phyloP scores from a whole-genome alignment of 2,888 invertebrate species.

The Serripes groenlandicus region DNA sequence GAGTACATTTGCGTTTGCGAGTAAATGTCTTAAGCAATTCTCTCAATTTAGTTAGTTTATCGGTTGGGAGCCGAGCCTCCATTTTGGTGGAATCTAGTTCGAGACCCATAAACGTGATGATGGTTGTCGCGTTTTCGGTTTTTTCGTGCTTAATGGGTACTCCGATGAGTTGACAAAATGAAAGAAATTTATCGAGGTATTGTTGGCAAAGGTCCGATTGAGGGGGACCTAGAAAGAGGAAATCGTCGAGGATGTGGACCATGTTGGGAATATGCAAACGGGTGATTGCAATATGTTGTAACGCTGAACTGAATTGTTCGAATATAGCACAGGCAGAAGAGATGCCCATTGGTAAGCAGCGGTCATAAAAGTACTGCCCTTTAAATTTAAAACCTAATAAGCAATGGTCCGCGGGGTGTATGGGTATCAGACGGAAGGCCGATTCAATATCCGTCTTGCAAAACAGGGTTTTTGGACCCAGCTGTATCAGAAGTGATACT shows the following conservation, averaged over 20 bases:
- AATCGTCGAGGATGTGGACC: slow-evolving; percentile 41
- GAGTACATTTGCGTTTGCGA: slow-evolving; percentile 12
- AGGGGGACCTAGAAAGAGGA: slow-evolving; percentile 18
- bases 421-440: slow-evolving; percentile 49
- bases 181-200: slow-evolving; percentile 4
- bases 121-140: neutral
- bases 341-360: slow-evolving; percentile 43
- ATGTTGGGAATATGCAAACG: slow-evolving; percentile 18
- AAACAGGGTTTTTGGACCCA: slow-evolving; percentile 21
- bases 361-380: slow-evolving; percentile 42
- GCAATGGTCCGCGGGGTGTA: slow-evolving; percentile 50
- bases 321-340: slow-evolving; percentile 51
- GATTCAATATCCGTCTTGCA: slow-evolving; percentile 57
- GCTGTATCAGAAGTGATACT: neutral
- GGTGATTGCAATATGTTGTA: slow-evolving; percentile 16
- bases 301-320: slow-evolving; percentile 45
- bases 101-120: slow-evolving; percentile 40
- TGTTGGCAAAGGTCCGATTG: neutral
- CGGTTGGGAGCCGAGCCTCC: slow-evolving; percentile 34
- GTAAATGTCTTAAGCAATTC: neutral
- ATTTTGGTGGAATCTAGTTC: slow-evolving; percentile 28
- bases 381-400: slow-evolving; percentile 50
- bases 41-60: slow-evolving; percentile 25
- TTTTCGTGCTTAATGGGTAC: slow-evolving; percentile 38
- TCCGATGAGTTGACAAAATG: slow-evolving; percentile 15